phyloP scores from a whole-genome alignment of 2,888 invertebrate genomes.

The Catocala nupta region DNA sequence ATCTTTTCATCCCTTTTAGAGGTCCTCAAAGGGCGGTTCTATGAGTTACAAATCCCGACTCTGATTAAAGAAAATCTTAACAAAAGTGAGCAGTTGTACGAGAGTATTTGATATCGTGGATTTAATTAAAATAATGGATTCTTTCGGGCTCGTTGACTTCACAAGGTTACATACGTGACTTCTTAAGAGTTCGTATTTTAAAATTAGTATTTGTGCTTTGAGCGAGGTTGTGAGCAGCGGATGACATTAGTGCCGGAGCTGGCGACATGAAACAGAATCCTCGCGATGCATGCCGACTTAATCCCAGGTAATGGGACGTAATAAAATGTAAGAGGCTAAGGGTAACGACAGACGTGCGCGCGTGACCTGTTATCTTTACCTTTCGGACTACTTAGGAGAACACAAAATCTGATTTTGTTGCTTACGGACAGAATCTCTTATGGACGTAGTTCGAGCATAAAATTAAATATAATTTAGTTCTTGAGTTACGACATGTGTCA shows the following conservation, averaged over 20 bases:
- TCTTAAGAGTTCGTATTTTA: constrained; percentile 60
- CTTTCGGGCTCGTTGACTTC: constrained; percentile 56
- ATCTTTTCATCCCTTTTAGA: constrained; percentile 45
- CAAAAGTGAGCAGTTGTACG: constrained; percentile 50
- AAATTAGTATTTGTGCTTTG: constrained; percentile 58
- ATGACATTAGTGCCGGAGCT: constrained; percentile 65
- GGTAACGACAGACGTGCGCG: constrained; percentile 83
- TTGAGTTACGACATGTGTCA: constrained; percentile 10
- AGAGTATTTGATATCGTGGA: constrained; percentile 47
- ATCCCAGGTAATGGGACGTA: constrained; percentile 82
- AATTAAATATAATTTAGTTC: constrained; percentile 26
- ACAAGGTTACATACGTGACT: constrained; percentile 54
- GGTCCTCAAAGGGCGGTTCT: constrained; percentile 31
- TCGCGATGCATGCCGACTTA: constrained; percentile 78
- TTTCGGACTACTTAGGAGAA: constrained; percentile 67
- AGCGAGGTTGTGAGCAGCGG: constrained; percentile 59
- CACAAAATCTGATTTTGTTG: constrained; percentile 69
- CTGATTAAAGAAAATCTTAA: constrained; percentile 48
- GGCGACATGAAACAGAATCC: constrained; percentile 75
- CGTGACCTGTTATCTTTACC: constrained; percentile 81
- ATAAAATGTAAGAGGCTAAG: constrained; percentile 84
- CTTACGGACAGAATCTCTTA: constrained; percentile 42
- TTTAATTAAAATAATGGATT: constrained; percentile 62
- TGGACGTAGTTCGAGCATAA: constrained; percentile 28
- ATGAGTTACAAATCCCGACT: constrained; percentile 36